Evolutionary conservation across 37 sponge, comb jelly and placozoan genomes (phyloP), one percentile per base, ranked within the genome.

Genomic region (Crambe crambe): DNA sequence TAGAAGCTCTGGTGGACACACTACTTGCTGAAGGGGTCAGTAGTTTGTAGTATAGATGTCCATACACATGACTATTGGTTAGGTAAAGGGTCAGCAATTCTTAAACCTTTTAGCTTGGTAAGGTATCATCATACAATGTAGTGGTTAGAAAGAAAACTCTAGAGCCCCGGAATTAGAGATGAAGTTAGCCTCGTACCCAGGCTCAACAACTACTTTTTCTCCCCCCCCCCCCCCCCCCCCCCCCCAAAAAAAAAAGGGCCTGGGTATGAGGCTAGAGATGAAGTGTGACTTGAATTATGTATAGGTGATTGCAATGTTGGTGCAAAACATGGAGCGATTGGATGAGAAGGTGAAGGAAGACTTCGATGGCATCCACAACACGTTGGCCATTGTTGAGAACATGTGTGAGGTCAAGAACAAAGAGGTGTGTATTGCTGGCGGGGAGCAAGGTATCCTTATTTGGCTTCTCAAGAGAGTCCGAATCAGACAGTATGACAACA

Each of bases 331-430:
- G 37, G 97, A 91, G 64, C 42, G 89, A 3, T 77, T 98, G 69
- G 91, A 98, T 54, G 99, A 98, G 75, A 92, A 88, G 62, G 88
- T 89, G 23, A 70, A 73, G 35, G 99, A 98, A 57, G 99, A 98
- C 1, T 63, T 84, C 0, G 92, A 98, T 26, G 99, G 99, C 0
- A 86, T 98, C 15, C 97, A 98, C 86, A 98, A 98, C 72, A 80
- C 76, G 1, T 86, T 98, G 34, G 92, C 92, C 22, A 81, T 98
- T 36, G 76, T 94, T 10, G 99, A 98, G 92, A 98, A 98, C 80
- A 83, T 96, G 87, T 80, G 80, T 31, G 99, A 98, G 70, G 65
- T 94, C 29, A 82, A 87, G 57, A 86, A 81, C 30, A 80, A 41
- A 3, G 85, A 83, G 60, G 84, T 96, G 42, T 74, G 85, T 37